Conservation (phyloP, 2,797 vertebrate species). For the Halcyon badia region DNA sequence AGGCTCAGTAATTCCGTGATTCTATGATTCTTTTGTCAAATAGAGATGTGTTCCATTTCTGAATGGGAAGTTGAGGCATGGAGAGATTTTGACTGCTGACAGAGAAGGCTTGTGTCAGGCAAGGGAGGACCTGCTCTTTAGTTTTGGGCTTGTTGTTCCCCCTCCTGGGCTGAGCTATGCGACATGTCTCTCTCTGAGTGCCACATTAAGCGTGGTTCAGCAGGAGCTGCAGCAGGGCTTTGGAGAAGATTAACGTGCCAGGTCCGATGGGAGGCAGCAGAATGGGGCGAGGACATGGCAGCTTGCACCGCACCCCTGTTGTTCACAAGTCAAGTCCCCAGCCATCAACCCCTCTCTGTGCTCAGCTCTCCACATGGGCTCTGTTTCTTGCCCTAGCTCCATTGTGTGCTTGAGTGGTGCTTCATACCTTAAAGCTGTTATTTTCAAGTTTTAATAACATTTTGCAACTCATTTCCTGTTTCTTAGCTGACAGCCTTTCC, state of each 20-base stretch:
- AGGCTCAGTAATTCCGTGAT: no score
- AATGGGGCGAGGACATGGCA: fast-evolving
- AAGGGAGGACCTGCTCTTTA: neutral
- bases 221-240: neutral
- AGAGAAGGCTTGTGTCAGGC: neutral
- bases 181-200: neutral
- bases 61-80: neutral
- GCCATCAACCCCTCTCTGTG: neutral
- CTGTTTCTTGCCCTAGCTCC: neutral
- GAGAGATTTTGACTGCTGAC: neutral
- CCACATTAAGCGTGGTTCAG: fast-evolving
- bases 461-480: slow-evolving; percentile 81
- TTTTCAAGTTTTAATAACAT: slow-evolving; percentile 82
- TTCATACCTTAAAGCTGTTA: slow-evolving; percentile 79
- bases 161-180: fast-evolving
- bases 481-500: slow-evolving; percentile 78
- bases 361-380: neutral
- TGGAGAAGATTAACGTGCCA: fast-evolving
- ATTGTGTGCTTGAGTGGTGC: slow-evolving; percentile 54
- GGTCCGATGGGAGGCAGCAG: neutral
- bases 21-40: neutral
- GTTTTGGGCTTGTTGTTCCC: neutral
- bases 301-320: neutral
- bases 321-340: neutral
- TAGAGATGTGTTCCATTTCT: fast-evolving